These are phyloP conservation scores for Epirrita christyi DNA, from an alignment of 2,888 invertebrate species.

Conservation along the genomic window DNA sequence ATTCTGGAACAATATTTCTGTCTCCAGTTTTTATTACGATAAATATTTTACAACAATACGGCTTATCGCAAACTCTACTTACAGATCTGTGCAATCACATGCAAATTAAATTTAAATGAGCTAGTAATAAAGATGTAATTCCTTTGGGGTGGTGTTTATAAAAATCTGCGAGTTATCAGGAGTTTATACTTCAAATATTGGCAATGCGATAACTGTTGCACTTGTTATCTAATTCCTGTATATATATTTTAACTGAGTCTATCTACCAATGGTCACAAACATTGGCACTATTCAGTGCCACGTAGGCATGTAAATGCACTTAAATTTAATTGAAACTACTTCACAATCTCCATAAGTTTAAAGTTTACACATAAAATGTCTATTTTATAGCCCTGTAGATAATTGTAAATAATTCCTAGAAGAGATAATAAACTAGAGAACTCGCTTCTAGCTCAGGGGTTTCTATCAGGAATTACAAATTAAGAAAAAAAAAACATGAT, in stretches of 20 bases:
- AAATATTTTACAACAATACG: conserved; percentile 28
- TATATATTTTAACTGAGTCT: neutral
- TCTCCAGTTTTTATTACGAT: too few species aligned
- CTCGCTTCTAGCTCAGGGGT: neutral
- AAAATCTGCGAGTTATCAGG: conserved; percentile 44
- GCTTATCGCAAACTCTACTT: conserved; percentile 8
- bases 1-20: too few species aligned
- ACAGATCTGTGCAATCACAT: neutral
- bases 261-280: neutral
- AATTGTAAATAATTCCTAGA: conserved; percentile 19
- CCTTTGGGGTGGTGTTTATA: conserved; percentile 26
- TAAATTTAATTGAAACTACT: too few species aligned
- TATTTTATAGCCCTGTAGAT: conserved; percentile 21
- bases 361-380: conserved; percentile 4
- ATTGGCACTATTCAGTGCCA: neutral
- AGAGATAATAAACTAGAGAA: neutral
- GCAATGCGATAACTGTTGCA: conserved; percentile 49
- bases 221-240: conserved; percentile 40
- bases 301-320: too few species aligned
- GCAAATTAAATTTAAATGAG: conserved; percentile 11
- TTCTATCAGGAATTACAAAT: neutral
- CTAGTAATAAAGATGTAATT: conserved; percentile 29
- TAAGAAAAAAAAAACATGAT: too few species aligned
- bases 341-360: too few species aligned
- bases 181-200: conserved; percentile 36